These are phyloP conservation scores for Aspidiotus rigidus DNA, from an alignment of 2,888 invertebrate species.

Conservation along the genomic window DNA sequence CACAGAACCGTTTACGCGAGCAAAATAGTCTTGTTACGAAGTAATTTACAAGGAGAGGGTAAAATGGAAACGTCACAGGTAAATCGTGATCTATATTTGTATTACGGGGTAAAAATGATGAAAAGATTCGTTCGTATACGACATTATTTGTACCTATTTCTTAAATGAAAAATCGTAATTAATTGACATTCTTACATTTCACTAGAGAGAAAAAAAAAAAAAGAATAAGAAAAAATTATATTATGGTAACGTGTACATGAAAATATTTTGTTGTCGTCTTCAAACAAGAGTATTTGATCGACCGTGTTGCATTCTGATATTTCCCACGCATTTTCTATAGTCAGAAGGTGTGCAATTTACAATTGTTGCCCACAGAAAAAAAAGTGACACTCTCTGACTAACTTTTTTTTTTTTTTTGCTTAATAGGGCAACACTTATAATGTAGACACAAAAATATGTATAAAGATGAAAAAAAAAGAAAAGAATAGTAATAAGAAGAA, in stretches of 20 bases:
- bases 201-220: constrained; percentile 1
- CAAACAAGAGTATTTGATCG: no score
- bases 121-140: constrained; percentile 1
- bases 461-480: no score
- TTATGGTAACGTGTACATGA: neutral
- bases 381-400: no score
- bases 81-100: neutral
- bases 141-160: neutral
- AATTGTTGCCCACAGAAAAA: no score
- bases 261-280: no score
- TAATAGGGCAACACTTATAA: no score
- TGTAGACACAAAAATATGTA: no score
- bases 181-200: neutral
- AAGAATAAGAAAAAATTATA: neutral
- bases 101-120: neutral
- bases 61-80: neutral
- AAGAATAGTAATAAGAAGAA: no score
- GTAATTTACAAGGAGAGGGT: neutral
- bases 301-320: no score
- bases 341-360: no score
- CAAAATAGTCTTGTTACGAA: neutral
- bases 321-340: no score
- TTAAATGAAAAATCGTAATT: neutral
- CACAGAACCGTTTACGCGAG: neutral
- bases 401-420: no score